phyloP scores from a whole-genome alignment of 2,113 vertebrate genomes.

The Heptranchias perlo region DNA sequence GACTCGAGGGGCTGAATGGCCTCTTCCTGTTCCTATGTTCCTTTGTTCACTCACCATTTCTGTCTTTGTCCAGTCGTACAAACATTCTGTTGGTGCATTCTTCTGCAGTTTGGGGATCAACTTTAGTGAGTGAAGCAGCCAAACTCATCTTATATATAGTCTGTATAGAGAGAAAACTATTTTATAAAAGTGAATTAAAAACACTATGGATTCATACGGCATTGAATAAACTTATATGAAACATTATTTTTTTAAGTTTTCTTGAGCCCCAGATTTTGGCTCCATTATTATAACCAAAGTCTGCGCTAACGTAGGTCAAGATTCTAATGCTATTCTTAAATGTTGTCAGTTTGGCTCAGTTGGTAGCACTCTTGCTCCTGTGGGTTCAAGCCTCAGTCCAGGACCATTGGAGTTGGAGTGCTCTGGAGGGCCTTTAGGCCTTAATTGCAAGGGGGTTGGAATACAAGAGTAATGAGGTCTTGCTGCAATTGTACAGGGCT shows the following conservation, averaged over 20 bases:
- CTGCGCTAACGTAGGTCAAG: not conserved
- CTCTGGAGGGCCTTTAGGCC: too few relatives aligned
- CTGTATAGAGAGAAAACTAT: constrained; percentile 41
- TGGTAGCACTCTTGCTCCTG: not conserved
- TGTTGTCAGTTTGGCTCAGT: not conserved
- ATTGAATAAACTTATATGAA: not conserved
- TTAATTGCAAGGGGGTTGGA: too few relatives aligned
- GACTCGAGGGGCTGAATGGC: not conserved
- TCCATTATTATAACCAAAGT: not conserved
- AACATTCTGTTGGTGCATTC: constrained; percentile 64
- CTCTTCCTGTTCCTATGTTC: not conserved
- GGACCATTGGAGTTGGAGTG: not conserved
- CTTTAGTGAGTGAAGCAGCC: constrained; percentile 51
- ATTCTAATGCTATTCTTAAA: not conserved
- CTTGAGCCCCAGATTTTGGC: not conserved
- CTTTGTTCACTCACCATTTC: constrained; percentile 54
- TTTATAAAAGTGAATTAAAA: too few relatives aligned
- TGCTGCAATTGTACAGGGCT: too few relatives aligned
- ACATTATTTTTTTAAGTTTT: not conserved
- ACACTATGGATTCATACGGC: not conserved
- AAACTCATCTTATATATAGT: constrained; percentile 61
- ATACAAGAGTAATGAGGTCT: too few relatives aligned
- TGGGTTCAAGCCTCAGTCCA: not conserved
- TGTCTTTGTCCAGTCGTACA: constrained; percentile 60
- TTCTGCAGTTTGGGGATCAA: constrained; percentile 54